Evolutionary conservation across 2,797 vertebrate genomes (phyloP).

Genomic region (Acestrorhynchus altus): DNA sequence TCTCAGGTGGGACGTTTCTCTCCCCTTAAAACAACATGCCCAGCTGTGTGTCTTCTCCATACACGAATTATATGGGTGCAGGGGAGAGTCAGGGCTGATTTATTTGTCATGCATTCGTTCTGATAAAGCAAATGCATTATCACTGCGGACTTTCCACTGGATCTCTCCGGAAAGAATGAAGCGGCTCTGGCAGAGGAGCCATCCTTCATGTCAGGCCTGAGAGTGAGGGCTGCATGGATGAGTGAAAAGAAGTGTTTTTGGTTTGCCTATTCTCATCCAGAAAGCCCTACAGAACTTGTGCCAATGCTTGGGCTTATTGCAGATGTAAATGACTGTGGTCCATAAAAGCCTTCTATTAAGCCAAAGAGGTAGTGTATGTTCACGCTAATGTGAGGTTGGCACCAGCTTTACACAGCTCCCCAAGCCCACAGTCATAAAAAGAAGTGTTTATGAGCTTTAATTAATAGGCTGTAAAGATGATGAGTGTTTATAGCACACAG

Average conservation of each 20-base stretch:
- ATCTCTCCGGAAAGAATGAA: constrained; percentile 52
- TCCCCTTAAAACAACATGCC: constrained; percentile 44
- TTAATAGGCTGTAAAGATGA: constrained; percentile 73
- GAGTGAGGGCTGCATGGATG: constrained; percentile 18
- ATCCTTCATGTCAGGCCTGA: constrained; percentile 45
- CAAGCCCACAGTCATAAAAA: constrained; percentile 58
- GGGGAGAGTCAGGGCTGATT: constrained; percentile 39
- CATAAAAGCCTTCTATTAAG: constrained; percentile 68
- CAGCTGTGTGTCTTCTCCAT: constrained; percentile 50
- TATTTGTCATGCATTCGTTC: constrained; percentile 59
- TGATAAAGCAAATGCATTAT: constrained; percentile 48
- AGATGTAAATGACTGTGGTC: constrained; percentile 49
- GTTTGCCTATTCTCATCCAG: constrained; percentile 18
- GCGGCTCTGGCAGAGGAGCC: constrained; percentile 40
- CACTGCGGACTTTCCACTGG: constrained; percentile 48
- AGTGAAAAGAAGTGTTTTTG: background rate
- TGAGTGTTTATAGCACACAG: constrained; percentile 67
- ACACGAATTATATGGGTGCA: constrained; percentile 41
- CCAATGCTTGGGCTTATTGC: constrained; percentile 13
- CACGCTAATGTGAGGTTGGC: constrained; percentile 52
- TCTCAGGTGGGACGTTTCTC: constrained; percentile 49
- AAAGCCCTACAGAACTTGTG: constrained; percentile 13
- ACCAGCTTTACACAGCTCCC: constrained; percentile 55
- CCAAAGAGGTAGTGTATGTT: constrained; percentile 49
- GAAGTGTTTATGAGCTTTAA: constrained; percentile 74